These are phyloP conservation scores for Amblyteles armatorius DNA, from an alignment of 2,888 invertebrate genomes.

Conservation along the genomic window DNA sequence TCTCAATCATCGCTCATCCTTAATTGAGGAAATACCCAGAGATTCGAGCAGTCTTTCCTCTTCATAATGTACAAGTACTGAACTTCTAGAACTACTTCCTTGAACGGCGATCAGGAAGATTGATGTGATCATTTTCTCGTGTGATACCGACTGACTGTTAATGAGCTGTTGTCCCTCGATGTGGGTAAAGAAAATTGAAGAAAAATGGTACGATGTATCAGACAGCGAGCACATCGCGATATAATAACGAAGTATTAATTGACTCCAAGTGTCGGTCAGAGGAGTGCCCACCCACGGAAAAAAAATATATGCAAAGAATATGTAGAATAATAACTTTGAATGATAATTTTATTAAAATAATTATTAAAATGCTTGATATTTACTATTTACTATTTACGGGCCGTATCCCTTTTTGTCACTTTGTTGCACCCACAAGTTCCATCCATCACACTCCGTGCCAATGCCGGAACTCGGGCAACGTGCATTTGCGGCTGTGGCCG, in stretches of 20 bases:
- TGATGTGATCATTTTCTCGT: background rate
- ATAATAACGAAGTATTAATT: conserved; percentile 2
- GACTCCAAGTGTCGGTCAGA: background rate
- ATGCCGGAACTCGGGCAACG: too few relatives aligned
- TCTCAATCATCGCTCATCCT: background rate
- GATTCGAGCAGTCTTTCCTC: background rate
- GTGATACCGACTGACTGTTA: conserved; percentile 21
- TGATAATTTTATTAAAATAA: too few relatives aligned
- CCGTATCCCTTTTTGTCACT: too few relatives aligned
- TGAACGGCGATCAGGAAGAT: background rate
- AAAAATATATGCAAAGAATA: too few relatives aligned
- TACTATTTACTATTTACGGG: too few relatives aligned
- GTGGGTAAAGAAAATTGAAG: background rate
- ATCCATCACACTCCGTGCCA: too few relatives aligned
- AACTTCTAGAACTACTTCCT: background rate
- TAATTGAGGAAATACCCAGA: background rate
- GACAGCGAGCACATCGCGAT: background rate
- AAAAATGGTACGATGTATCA: background rate
- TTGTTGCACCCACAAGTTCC: too few relatives aligned
- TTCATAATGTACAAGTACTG: background rate
- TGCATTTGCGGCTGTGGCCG: too few relatives aligned
- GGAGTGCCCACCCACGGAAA: too few relatives aligned
- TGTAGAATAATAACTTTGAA: too few relatives aligned
- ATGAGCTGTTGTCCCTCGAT: conserved; percentile 1
- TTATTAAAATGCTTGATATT: too few relatives aligned